Evolutionary conservation across 2,888 invertebrate genomes (phyloP).

Genomic region (Napeogenes sylphis): DNA sequence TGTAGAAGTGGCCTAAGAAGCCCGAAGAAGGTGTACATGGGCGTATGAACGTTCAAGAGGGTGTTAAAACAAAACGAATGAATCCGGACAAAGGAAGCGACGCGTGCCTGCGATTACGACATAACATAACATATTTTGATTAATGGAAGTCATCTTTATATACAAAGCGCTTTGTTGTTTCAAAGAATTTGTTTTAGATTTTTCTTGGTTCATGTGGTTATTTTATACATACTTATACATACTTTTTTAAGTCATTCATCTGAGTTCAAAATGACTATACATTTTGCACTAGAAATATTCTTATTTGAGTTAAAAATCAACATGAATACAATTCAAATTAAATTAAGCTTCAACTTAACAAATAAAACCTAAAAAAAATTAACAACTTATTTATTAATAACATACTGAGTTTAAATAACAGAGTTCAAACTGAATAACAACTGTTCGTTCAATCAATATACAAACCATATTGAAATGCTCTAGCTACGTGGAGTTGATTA

Average conservation of each 20-base stretch:
- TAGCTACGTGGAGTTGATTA: conserved; percentile 36
- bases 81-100: conserved; percentile 74
- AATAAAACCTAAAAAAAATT: too few relatives aligned
- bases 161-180: conserved; percentile 31
- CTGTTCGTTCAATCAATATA: conserved; percentile 24
- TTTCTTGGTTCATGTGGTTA: too few relatives aligned
- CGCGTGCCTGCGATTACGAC: conserved; percentile 57
- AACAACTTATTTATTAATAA: too few relatives aligned
- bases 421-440: too few relatives aligned
- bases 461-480: conserved; percentile 29
- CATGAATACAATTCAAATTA: too few relatives aligned
- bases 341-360: too few relatives aligned
- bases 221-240: too few relatives aligned
- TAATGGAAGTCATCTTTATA: conserved; percentile 53
- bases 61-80: conserved; percentile 78
- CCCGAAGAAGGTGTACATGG: conserved; percentile 61
- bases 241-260: too few relatives aligned
- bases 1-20: conserved; percentile 44
- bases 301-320: too few relatives aligned
- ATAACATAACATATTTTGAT: conserved; percentile 74
- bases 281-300: too few relatives aligned
- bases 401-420: too few relatives aligned
- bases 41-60: conserved; percentile 73
- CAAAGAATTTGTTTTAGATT: conserved; percentile 6
- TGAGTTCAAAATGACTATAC: too few relatives aligned